Evolutionary conservation across 2,888 invertebrate genomes (phyloP).

Genomic region (Arenicola marina): DNA sequence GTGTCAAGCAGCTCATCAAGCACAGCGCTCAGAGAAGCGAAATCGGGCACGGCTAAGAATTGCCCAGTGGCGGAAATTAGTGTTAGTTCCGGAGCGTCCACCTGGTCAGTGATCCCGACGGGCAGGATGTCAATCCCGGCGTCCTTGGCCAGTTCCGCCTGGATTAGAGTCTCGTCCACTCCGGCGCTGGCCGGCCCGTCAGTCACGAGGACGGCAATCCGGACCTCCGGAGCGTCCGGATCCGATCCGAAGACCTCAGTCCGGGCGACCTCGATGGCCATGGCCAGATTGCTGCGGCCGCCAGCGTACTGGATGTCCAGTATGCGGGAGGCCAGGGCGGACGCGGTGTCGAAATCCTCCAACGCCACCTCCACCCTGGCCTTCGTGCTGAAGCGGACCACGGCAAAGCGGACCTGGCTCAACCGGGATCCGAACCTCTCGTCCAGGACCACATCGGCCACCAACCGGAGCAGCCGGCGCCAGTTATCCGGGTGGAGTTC

Average conservation of each 20-base stretch:
- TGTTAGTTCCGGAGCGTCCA: too few species aligned
- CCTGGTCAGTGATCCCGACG: too few species aligned
- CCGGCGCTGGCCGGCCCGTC: constrained; percentile 47
- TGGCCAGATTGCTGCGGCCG: constrained; percentile 19
- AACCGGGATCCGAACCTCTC: background rate
- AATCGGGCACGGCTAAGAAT: too few species aligned
- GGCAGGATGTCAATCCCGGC: too few species aligned
- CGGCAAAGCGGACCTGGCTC: constrained; percentile 8
- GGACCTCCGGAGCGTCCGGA: background rate
- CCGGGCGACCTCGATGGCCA: constrained; percentile 5
- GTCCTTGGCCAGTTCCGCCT: constrained; percentile 44
- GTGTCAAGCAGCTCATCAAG: too few species aligned
- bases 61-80: too few species aligned
- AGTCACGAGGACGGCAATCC: constrained; percentile 32
- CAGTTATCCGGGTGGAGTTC: background rate
- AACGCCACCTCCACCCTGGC: constrained; percentile 12
- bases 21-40: too few species aligned
- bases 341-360: background rate
- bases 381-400: constrained; percentile 12
- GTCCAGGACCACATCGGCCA: background rate
- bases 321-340: constrained; percentile 1
- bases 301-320: constrained; percentile 15
- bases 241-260: background rate
- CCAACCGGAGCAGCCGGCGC: background rate
- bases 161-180: constrained; percentile 41